Evolutionary conservation across 2,797 vertebrate species (phyloP), one percentile per base, ranked within the genome.

Genomic region (Oreonectes daqikongensis): DNA sequence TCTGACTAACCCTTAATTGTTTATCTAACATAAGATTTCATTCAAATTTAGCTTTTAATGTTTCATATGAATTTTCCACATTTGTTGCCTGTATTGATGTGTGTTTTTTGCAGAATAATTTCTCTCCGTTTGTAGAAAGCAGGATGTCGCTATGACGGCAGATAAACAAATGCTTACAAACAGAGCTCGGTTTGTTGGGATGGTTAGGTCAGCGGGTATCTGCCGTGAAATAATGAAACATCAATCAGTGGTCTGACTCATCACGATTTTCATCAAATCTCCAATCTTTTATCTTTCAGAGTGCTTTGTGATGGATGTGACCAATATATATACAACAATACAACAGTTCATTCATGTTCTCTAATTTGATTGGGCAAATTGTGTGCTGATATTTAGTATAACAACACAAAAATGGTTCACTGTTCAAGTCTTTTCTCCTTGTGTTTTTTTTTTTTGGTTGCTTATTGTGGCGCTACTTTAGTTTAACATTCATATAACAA

Each of bases 141-240:
- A 10, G 10, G 40, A 60, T 52, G 28, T 73, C 40, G 18, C 57
- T 72, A 30, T 61, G 38, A 42, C n/a, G 9, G 40, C 42, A 11
- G n/a, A 72, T 72, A 48, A 72, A 71, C 17, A 44, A 42, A 48
- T 61, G 6, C 28, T 46, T 20, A 61, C 26, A 48, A 20, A 72
- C 14, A 20, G 5, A 32, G 55, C 30, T 72, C 3, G 11, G 17
- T 57, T 70, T 70, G 17, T 55, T 55, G 22, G 50, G 68, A 55
- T 55, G 52, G 32, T 55, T 26, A 2, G 28, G 57, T 35, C 59
- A 61, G 59, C 30, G 30, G 9, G 30, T 60, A 60, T 60, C 28
- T 4, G 30, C 8, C 8, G 15, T 60, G 18, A 60, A 32, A 15
- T 60, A 61, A 70, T 69, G 4, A 70, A 42, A 24, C 68, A 57